Base-by-base conservation (phyloP, 2,888 invertebrate genomes). In the Pilophorus perplexus region DNA sequence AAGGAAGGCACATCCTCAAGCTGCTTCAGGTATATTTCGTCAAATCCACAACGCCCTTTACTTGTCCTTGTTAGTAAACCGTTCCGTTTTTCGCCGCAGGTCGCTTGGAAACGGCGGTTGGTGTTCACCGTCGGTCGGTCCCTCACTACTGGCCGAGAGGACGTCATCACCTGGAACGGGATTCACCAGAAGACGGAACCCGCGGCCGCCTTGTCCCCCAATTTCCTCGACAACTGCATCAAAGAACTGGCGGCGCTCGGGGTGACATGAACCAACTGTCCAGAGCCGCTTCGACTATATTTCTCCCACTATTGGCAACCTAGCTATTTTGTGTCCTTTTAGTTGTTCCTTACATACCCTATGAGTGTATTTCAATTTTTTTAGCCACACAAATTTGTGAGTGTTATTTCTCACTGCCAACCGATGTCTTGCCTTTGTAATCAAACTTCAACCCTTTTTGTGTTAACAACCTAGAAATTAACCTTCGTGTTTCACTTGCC, bases 121-220 rank as follows among this genome's bases (percentile, higher is more conserved):
- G 84, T 92, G 72, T 96, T 96, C 80, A 88, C 90, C 0, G 87
- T 96, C 71, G 87, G 90, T 64, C 84, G 89, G 46, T 94, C 93
- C 1, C 85, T 86, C 67, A 96, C 95, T 0, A 94, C 94, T 0
- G 95, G 94, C 0, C 85, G 89, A 72, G 88, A 90, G 75, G 90
- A 94, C 79, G 91, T 93, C 68, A 90, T 95, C 64, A 86, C 92
- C 48, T 96, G 96, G 96, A 90, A 90, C 75, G 87, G 86, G 74
- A 88, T 92, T 69, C 91, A 91, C 74, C 92, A 92, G 76, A 91
- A 91, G 78, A 91, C 91, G 67, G 86, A 88, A 77, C 82, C 81
- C 2, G 80, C 82, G 71, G 87, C 88, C 71, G 90, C 87, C 77
- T 90, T 90, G 1, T 90, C 90, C 79, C 83, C 84, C 2, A 59